Base-by-base conservation (phyloP, 2,888 invertebrate genomes). In the Philhelius pedissequus region DNA sequence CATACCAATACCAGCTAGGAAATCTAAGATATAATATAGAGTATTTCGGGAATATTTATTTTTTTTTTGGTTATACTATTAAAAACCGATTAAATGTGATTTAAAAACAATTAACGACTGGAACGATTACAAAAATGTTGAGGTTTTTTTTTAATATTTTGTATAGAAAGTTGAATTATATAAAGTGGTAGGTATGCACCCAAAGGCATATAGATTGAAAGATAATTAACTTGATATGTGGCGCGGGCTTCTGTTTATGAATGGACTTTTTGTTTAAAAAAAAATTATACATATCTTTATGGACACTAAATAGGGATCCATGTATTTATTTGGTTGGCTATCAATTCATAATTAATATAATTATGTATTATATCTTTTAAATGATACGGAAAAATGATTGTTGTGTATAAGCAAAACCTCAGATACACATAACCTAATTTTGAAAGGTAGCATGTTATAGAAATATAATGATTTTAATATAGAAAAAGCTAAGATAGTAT, bases 41-140 rank as follows among this genome's bases (percentile, higher is more conserved):
- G n/a, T 15, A 27, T 52, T 52, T 52, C 4, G 8, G 27, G n/a
- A n/a, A 27, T 45, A 25, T 45, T 27, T 70, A 50, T 40, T 52
- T 52, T 58, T 54, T 76, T 69, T 70, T 68, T 35, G 78, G 60
- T 82, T 60, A 25, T 60, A 78, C 80, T 84, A 84, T 84, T 84
- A 84, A 84, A 84, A 84, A 84, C 80, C 84, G 84, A 84, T 84
- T 84, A 80, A 84, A 75, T 76, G 84, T 84, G 75, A 84, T 84
- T 84, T 84, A 84, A 84, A 84, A 84, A 84, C 80, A 84, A 84
- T 84, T 84, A 84, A 80, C 80, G 70, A 45, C 54, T 50, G 66
- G 20, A 75, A 71, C 58, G 83, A 84, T 84, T 84, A 84, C 70
- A 80, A 75, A 78, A 82, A 73, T 64, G 71, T 82, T 70, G 73